Base-by-base conservation (phyloP, 2,113 vertebrate species). In the Corythaeola cristata region DNA sequence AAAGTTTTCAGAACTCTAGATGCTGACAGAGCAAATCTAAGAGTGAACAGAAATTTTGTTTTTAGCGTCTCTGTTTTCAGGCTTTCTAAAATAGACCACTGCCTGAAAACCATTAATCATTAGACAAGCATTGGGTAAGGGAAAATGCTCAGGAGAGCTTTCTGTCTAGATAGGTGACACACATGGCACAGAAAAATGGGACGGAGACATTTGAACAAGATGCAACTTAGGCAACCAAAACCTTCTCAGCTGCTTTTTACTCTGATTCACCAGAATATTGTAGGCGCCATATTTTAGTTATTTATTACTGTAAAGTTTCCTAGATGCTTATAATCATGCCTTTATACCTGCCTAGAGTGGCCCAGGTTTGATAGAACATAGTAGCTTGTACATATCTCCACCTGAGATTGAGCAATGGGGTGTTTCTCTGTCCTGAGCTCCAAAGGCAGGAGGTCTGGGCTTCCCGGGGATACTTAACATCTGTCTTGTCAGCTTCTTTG, bases 1-100 rank as follows among this genome's bases (percentile, higher is more conserved):
- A 53, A 67, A 71, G 50, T 78, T 93, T 91, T 87, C 78, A 76
- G 41, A 90, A 53, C 39, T 66, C 45, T 52, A 66, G 39, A 60
- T 80, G 71, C 71, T 88, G 85, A 92, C 12, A 33, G 69, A 81
- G 53, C 56, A 64, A 72, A 71, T 68, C 52, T 30, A 76, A 41
- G 33, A 58, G 15, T 0, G 1, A 62, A 67, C 19, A 88, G 39
- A 89, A 89, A 47, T 55, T 80, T 58, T 62, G 33, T 3, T 52
- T 85, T 89, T 78, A 52, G 15, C 28, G 11, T 21, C 52, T 87
- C 28, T 15, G 75, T 82, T 68, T 44, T 53, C 52, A 79, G 74
- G 33, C n/a, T 85, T 91, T 64, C 66, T 90, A 69, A 50, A 85
- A 45, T 18, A 74, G 50, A 58, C 11, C 0, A 2, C 35, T 69